Percentiles rank a stretch among this genome's conserved stretches.
Evolutionary conservation across 2,797 vertebrate species (phyloP).

Genomic region (Chromis chromis): DNA sequence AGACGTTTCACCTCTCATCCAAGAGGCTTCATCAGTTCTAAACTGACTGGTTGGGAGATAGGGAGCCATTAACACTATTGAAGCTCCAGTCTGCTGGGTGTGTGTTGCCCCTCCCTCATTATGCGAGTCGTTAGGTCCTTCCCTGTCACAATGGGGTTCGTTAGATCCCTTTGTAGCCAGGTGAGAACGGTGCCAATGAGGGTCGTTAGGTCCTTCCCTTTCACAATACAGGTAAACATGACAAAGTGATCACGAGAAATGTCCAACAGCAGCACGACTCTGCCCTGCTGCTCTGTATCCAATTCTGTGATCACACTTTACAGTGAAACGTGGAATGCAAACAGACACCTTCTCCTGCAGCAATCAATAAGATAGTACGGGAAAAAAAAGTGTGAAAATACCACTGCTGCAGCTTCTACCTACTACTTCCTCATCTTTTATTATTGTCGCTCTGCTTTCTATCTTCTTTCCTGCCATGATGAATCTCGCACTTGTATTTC

Average conservation of each 20-base stretch:
- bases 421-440: constrained; percentile 24
- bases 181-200: too few relatives aligned
- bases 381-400: constrained; percentile 28
- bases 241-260: constrained; percentile 8
- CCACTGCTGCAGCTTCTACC: constrained; percentile 15
- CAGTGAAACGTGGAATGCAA: constrained; percentile 21
- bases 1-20: too few relatives aligned
- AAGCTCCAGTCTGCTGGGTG: too few relatives aligned
- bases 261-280: constrained; percentile 13
- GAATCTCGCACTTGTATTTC: constrained; percentile 6
- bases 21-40: too few relatives aligned
- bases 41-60: too few relatives aligned
- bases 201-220: too few relatives aligned
- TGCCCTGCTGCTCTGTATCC: constrained; percentile 1
- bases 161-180: too few relatives aligned
- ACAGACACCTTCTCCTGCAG: constrained; percentile 29
- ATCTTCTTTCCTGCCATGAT: constrained; percentile 19
- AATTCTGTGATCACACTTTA: constrained; percentile 36
- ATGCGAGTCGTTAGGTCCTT: too few relatives aligned
- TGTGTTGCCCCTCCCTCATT: too few relatives aligned
- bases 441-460: constrained; percentile 19
- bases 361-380: constrained; percentile 16
- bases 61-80: too few relatives aligned
- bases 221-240: constrained; percentile 9
- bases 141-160: too few relatives aligned